Conservation (phyloP, 1,140 invertebrate genomes). For the Neomicropteryx cornuta region DNA sequence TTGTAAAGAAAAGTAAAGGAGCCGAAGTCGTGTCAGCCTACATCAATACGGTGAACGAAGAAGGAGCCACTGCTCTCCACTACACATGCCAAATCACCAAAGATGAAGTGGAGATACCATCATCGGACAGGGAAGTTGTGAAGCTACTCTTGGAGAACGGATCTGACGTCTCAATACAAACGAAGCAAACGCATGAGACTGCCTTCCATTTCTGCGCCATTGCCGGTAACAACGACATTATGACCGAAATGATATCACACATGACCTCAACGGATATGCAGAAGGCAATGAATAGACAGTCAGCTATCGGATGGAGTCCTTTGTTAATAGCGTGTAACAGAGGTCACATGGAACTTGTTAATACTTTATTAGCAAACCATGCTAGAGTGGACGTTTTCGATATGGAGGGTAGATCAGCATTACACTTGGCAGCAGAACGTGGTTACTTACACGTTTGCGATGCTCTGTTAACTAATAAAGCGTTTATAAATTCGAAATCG, state of each 20-base stretch:
- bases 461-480: constrained; percentile 89
- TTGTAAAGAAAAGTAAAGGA: constrained; percentile 66
- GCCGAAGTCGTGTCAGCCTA: constrained; percentile 59
- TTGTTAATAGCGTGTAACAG: constrained; percentile 81
- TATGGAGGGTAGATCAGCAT: constrained; percentile 84
- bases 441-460: constrained; percentile 91
- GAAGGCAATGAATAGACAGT: constrained; percentile 87
- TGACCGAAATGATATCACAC: constrained; percentile 85
- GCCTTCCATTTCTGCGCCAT: constrained; percentile 91
- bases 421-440: constrained; percentile 91
- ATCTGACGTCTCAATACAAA: constrained; percentile 76
- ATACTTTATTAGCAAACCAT: constrained; percentile 77
- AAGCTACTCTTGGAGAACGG: constrained; percentile 79
- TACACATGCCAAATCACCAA: constrained; percentile 74
- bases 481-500: constrained; percentile 95
- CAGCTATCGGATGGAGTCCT: constrained; percentile 88
- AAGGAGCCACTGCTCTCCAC: constrained; percentile 89
- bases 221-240: constrained; percentile 90
- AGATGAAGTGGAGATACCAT: constrained; percentile 56
- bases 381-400: constrained; percentile 98
- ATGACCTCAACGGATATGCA: constrained; percentile 81
- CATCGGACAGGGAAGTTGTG: constrained; percentile 85
- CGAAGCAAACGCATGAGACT: constrained; percentile 82
- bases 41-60: constrained; percentile 74
- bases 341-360: constrained; percentile 74